A percentile compares a stretch with the other conserved stretches of the same genome.
Evolutionary conservation across 2,113 vertebrate species (phyloP).

Genomic region (Anser brachyrhynchus): DNA sequence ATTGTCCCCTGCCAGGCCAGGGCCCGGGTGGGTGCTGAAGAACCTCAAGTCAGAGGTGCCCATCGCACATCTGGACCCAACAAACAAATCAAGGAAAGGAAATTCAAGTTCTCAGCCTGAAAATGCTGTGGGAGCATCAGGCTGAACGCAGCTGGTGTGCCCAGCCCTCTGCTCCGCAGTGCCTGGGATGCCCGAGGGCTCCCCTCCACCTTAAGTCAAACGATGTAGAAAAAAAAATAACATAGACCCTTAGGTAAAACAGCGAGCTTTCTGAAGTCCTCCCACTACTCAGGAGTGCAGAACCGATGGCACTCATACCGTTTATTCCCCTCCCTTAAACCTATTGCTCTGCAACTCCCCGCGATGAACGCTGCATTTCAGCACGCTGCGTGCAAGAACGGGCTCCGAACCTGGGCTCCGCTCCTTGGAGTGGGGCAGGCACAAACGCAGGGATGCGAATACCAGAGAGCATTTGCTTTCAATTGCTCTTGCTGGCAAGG

Average conservation of each 20-base stretch:
- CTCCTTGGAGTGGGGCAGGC: neutral
- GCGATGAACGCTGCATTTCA: neutral
- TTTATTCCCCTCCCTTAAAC: neutral
- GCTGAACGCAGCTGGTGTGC: neutral
- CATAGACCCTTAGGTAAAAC: neutral
- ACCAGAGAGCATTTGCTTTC: slow-evolving; percentile 35
- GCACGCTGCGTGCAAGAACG: neutral
- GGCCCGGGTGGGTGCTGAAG: neutral
- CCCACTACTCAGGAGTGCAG: neutral
- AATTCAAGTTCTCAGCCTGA: neutral
- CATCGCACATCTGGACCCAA: slow-evolving; percentile 3
- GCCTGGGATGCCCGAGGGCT: neutral
- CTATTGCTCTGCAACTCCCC: neutral
- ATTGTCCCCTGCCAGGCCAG: neutral
- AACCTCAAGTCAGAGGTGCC: neutral
- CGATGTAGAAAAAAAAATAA: too few species aligned
- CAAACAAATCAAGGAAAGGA: too few species aligned
- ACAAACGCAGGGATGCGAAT: neutral
- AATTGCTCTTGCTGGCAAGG: slow-evolving; percentile 15
- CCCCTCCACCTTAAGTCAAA: neutral
- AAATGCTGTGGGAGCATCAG: neutral
- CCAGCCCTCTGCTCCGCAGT: neutral
- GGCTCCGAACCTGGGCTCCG: neutral
- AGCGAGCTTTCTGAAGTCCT: neutral
- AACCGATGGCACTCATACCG: neutral